These are phyloP conservation scores for Acrossocheilus wenchowensis DNA, from an alignment of 2,797 vertebrate species.

Conservation along the genomic window DNA sequence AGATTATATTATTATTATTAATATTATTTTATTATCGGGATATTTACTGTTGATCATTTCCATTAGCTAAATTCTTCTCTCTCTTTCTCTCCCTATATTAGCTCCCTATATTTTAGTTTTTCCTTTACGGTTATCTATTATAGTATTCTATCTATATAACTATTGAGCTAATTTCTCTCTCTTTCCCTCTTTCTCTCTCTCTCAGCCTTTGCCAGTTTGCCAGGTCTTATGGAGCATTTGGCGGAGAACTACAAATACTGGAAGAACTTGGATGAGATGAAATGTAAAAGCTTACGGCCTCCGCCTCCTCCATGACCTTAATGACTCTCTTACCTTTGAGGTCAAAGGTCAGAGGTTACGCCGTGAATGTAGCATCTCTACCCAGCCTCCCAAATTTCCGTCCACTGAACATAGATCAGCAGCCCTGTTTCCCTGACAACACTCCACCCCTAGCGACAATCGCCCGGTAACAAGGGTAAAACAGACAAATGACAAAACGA, in stretches of 20 bases:
- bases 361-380: constrained; percentile 66
- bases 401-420: constrained; percentile 23
- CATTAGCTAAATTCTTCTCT: neutral
- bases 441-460: constrained; percentile 69
- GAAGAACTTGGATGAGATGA: constrained; percentile 93
- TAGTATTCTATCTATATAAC: neutral
- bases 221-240: constrained; percentile 91
- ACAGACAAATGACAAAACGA: constrained; percentile 63
- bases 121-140: neutral
- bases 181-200: neutral
- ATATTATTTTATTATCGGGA: neutral
- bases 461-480: constrained; percentile 57
- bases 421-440: constrained; percentile 43
- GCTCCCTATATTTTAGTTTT: too few relatives aligned
- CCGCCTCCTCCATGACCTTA: constrained; percentile 77
- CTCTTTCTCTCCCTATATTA: neutral
- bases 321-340: neutral
- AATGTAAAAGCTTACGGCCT: constrained; percentile 89
- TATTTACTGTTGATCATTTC: neutral
- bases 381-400: constrained; percentile 21
- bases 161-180: neutral
- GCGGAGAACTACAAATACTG: constrained; percentile 95
- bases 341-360: constrained; percentile 43
- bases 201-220: constrained; percentile 91
- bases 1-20: too few relatives aligned